Base-by-base conservation (phyloP, 2,113 vertebrate species). In the Myotis yumanensis region DNA sequence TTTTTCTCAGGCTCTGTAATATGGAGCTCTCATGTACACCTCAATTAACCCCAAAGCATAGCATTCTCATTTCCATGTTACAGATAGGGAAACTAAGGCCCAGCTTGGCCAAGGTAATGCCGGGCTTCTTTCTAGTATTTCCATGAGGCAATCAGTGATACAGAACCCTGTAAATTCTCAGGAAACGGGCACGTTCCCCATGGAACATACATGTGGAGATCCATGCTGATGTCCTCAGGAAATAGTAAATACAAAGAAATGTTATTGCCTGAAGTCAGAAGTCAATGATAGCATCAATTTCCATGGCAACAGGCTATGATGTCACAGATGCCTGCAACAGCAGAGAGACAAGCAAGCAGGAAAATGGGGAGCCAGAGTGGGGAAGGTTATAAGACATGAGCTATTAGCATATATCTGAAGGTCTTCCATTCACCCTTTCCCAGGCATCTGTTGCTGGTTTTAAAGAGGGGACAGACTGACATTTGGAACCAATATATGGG, bases 381-480 rank as follows among this genome's bases (percentile, higher is more conserved):
- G 12, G 18, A 66, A 57, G 43, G 18, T 35, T 51, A 52, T 73
- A 77, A 83, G 46, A 81, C n/a, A 1, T 15, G 75, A 64, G 62
- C 40, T 90, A 1, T 52, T 80, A 77, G 75, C 11, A 4, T 73
- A 87, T 54, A 66, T 68, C 30, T 11, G n/a, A 72, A 54, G 79
- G n/a, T 17, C n/a, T 76, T 68, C 12, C 1, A 2, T 75, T 23
- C 1, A 14, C 18, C 20, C 9, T 48, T 59, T 91, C n/a, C 0
- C 75, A 14, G 37, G 79, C 52, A 10, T 94, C 80, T n/a, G 11
- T 69, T 94, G 54, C 92, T 91, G 87, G 84, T 68, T 90, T 86
- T 40, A 52, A 52, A 76, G 40, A 62, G 64, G 81, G 76, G 88
- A 93, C 43, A 57, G 43, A 69, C 77, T 69, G 73, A 30, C 35